Evolutionary conservation across 2,113 vertebrate genomes (phyloP).

Genomic region (Plestiodon gilberti): DNA sequence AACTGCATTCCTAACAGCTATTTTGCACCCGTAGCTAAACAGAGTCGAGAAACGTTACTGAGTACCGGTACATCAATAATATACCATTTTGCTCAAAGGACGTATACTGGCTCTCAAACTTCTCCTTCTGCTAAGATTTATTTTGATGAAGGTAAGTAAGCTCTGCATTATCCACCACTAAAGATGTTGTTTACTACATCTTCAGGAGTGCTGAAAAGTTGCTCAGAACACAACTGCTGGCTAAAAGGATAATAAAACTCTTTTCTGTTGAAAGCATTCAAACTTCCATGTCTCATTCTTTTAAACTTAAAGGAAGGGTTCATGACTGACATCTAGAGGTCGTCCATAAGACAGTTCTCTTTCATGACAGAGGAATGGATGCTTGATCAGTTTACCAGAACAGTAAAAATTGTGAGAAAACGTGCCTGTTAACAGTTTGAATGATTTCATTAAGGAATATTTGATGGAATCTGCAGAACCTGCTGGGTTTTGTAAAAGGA

Average conservation of each 20-base stretch:
- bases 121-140: constrained; percentile 74
- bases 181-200: constrained; percentile 69
- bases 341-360: constrained; percentile 68
- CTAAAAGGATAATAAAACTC: constrained; percentile 59
- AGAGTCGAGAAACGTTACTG: constrained; percentile 67
- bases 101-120: constrained; percentile 66
- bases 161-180: constrained; percentile 69
- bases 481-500: constrained; percentile 49
- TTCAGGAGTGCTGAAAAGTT: constrained; percentile 57
- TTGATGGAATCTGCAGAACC: constrained; percentile 42
- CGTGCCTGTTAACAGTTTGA: constrained; percentile 25
- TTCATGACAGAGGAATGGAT: constrained; percentile 31
- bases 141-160: constrained; percentile 70
- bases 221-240: constrained; percentile 52
- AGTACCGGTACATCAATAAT: constrained; percentile 76
- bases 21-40: constrained; percentile 66
- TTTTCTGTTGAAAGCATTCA: constrained; percentile 42
- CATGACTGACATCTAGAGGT: constrained; percentile 65
- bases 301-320: constrained; percentile 66
- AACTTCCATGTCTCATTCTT: constrained; percentile 57
- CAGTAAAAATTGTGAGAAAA: constrained; percentile 29
- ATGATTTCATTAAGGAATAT: constrained; percentile 33
- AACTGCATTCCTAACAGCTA: constrained; percentile 65
- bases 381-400: constrained; percentile 12
- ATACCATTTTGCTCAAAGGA: constrained; percentile 65